These are phyloP conservation scores for Sthenelais limicola DNA, from an alignment of 2,888 invertebrate species.

Conservation along the genomic window DNA sequence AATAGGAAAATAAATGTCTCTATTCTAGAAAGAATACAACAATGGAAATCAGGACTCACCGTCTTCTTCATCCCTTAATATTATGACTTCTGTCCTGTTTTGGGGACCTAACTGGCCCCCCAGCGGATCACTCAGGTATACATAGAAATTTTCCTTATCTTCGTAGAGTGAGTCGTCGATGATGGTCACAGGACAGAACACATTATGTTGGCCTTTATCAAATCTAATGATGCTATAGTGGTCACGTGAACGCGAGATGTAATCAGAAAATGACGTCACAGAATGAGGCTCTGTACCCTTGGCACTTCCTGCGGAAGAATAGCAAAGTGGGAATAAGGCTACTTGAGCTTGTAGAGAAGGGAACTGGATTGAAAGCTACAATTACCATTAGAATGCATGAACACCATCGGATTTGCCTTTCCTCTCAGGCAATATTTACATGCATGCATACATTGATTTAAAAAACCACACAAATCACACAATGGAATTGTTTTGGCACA, in stretches of 20 bases:
- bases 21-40: too few species aligned
- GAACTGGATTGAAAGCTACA: too few species aligned
- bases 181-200: conserved; percentile 65
- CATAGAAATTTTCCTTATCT: conserved; percentile 65
- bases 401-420: too few species aligned
- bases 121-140: conserved; percentile 62
- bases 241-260: conserved; percentile 64
- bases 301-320: conserved; percentile 64
- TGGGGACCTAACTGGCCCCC: conserved; percentile 64
- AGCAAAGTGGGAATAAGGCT: too few species aligned
- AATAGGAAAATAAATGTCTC: too few species aligned
- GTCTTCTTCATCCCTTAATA: conserved; percentile 66
- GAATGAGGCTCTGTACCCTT: conserved; percentile 64
- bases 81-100: conserved; percentile 60
- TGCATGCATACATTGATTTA: too few species aligned
- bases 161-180: conserved; percentile 72
- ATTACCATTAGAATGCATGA: too few species aligned
- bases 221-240: conserved; percentile 65
- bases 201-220: conserved; percentile 60
- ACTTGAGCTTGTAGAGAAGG: too few species aligned
- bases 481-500: too few species aligned
- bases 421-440: too few species aligned
- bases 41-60: conserved; percentile 59
- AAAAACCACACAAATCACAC: too few species aligned
- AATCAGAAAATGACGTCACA: conserved; percentile 69